Evolutionary conservation across 2,113 vertebrate genomes (phyloP), one percentile per base, ranked within the genome.

Genomic region (Cyrtonyx montezumae): DNA sequence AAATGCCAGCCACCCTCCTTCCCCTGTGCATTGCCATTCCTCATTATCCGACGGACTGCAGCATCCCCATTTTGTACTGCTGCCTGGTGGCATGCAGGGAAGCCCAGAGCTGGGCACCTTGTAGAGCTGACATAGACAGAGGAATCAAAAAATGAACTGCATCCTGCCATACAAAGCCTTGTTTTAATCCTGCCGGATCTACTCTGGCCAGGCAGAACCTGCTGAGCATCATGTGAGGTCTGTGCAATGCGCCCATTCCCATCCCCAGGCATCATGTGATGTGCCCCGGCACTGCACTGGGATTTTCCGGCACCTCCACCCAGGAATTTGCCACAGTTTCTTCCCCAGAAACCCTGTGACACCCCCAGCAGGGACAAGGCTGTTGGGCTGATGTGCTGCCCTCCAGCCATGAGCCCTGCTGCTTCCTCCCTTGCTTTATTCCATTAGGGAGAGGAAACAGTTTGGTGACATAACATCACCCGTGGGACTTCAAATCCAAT

Each of bases 171-270:
- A 56, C 80, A 83, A 88, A 15, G 63, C 11, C 2, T 30, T 26
- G 32, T 34, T n/a, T 26, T 23, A 58, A 58, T 87, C 78, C 26
- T 17, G 30, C 5, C 13, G 51, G 53, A 90, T 62, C 11, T n/a
- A n/a, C 42, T 88, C 92, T 80, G 77, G 48, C 46, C 80, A 62
- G 70, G 26, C 30, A 3, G 80, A 93, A 91, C 48, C 94, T 91
- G 77, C 85, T 97, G 95, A 94, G 69, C 65, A 75, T 95, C 95
- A 96, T 91, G 91, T 96, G 97, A 97, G 69, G 76, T 78, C 92
- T 88, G 85, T 69, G 88, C 53, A 85, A 58, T 1, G 4, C 63
- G 70, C 78, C 87, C 59, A n/a, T 87, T 51, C 79, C 75, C 75
- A 88, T 82, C 62, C 13, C 0, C 77, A 79, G 93, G 83, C 63